Evolutionary conservation across 2,797 vertebrate genomes (phyloP).

Genomic region (Phoebastria nigripes): DNA sequence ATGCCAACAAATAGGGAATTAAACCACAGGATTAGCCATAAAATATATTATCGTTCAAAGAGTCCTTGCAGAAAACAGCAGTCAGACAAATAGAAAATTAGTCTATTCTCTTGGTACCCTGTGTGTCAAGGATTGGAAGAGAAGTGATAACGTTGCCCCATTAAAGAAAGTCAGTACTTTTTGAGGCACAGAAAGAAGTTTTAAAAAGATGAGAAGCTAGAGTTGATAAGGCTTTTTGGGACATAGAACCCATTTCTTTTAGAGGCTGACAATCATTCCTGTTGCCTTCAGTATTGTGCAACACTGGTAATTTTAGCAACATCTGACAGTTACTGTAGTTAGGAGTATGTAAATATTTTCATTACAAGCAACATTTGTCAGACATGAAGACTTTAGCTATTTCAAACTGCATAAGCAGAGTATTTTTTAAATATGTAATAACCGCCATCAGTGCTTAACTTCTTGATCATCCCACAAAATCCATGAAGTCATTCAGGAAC

Average conservation of each 20-base stretch:
- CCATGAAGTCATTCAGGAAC: neutral
- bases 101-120: neutral
- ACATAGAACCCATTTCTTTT: neutral
- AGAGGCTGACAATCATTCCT: neutral
- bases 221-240: neutral
- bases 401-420: neutral
- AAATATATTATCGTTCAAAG: neutral
- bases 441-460: neutral
- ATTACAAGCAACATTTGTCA: neutral
- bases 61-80: neutral
- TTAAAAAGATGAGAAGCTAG: neutral
- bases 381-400: neutral
- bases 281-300: neutral
- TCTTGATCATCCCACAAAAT: neutral
- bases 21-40: neutral
- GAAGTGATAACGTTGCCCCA: neutral
- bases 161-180: neutral
- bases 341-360: slow-evolving; percentile 31
- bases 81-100: slow-evolving; percentile 1
- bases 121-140: neutral
- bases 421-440: neutral
- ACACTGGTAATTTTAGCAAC: neutral
- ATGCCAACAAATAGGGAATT: neutral
- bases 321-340: neutral
- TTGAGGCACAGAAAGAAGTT: neutral